Evolutionary conservation across 1,140 invertebrate genomes (phyloP).

Genomic region (Whitmania pigra): DNA sequence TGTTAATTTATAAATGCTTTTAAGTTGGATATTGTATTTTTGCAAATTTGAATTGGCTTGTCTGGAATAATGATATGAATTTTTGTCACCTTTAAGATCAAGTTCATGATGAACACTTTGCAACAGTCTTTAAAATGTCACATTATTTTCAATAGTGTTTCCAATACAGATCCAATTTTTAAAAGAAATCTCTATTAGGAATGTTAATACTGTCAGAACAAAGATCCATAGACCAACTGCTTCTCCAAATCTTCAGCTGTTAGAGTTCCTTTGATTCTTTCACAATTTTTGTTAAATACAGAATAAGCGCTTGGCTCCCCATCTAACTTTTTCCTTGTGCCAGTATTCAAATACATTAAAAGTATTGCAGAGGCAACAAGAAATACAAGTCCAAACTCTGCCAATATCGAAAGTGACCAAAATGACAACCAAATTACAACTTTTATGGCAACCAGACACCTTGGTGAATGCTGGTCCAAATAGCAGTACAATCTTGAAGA

Average conservation of each 20-base stretch:
- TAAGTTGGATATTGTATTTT: too few relatives aligned
- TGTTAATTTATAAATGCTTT: too few relatives aligned
- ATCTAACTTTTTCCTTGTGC: constrained; percentile 6
- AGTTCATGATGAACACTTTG: too few relatives aligned
- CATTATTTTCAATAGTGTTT: too few relatives aligned
- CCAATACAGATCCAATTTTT: too few relatives aligned
- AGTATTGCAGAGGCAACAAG: background rate
- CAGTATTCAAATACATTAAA: background rate
- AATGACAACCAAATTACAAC: background rate
- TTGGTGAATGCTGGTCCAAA: too few relatives aligned
- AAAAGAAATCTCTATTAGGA: too few relatives aligned
- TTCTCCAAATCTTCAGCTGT: constrained; percentile 8
- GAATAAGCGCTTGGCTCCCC: constrained; percentile 3
- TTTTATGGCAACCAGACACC: background rate
- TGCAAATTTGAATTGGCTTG: too few relatives aligned
- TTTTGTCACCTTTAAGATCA: too few relatives aligned
- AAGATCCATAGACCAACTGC: background rate
- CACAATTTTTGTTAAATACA: constrained; percentile 12
- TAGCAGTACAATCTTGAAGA: background rate
- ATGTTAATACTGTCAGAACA: background rate
- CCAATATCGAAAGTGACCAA: background rate
- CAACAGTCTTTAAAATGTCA: too few relatives aligned
- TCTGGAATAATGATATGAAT: too few relatives aligned
- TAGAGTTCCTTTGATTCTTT: background rate
- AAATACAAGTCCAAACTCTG: background rate